Base-by-base conservation (phyloP, 2,797 vertebrate species). In the Lepidocolaptes lacrymiger region DNA sequence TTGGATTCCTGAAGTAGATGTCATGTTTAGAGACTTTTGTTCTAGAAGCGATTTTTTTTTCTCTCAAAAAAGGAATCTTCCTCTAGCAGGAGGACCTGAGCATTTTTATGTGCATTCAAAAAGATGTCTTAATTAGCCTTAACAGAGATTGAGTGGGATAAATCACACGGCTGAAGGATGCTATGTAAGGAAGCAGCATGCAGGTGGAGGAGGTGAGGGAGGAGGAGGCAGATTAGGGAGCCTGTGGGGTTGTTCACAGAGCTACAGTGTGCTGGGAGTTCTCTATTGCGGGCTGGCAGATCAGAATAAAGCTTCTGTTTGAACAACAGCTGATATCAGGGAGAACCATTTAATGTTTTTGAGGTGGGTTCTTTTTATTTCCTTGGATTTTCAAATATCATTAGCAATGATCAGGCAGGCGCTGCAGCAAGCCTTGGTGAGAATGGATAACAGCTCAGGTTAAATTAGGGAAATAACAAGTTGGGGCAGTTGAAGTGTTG, bases 221-320 rank as follows among this genome's bases (percentile, higher is more conserved):
- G 41, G 46, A 79, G 41, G 49, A 58, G 54, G 37, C 2, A 9
- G 28, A 2, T 54, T 56, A 2, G 2, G 56, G 32, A 85, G 10
- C 19, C 12, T 0, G 0, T 59, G 58, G 52, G 18, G 14, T 22
- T 63, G 6, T 68, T 79, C n/a, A 26, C 22, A 59, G 39, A 63
- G 56, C 52, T 75, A 10, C 21, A 12, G 44, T 3, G 14, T 54
- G 64, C 16, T 66, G 52, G 34, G 43, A 77, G 21, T 28, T 74
- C 39, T 66, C 14, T 49, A 22, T 73, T 83, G 76, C 5, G 37
- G 37, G 11, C 32, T 55, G 27, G 17, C 27, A 71, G 55, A 71
- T 69, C 30, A 52, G 41, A 79, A 74, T 22, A 68, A 72, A 74
- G 9, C 27, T 86, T 71, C 62, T 75, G 2, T 67, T 48, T 64